Base-by-base conservation (phyloP, 2,113 vertebrate genomes). In the Castor canadensis region DNA sequence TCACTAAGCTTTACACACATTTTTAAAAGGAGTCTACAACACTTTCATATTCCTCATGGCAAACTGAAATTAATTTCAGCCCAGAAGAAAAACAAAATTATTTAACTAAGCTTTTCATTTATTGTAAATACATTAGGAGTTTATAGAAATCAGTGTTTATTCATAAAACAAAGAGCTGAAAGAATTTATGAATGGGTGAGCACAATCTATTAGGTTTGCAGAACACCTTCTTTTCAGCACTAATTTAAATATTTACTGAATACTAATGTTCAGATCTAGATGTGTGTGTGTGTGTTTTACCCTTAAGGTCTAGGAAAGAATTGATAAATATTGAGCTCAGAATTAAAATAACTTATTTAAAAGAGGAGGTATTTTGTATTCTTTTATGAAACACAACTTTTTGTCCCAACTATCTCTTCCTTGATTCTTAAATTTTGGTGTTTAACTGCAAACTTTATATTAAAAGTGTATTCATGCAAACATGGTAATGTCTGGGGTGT, bases 211-310 rank as follows among this genome's bases (percentile, higher is more conserved):
- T 86, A 75, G 49, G 77, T 13, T 95, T 94, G 45, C 62, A 93
- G 22, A 96, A 79, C 79, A 94, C 24, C 38, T 16, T 94, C 24
- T 91, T 56, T 96, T 91, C 73, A 66, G 79, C 35, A 88, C 45
- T 83, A 80, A 96, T 91, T 97, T 95, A 96, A 97, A 96, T 97
- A 94, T 96, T 96, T 96, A 94, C 75, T 92, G 71, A 96, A 80
- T 87, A 43, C 94, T 96, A 91, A 84, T 96, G 91, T 91, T 81
- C 77, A 96, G 45, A 94, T 94, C 20, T 94, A 75, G 49, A 72
- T 60, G 35, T 95, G 75, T 38, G 8, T 73, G 16, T 45, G 64
- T 85, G 47, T 56, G 26, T 92, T 45, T 89, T 87, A 73, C 60
- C 62, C 93, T 93, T 66, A 87, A 95, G 56, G 35, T 94, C 49